These are phyloP conservation scores for Orchestia grillus DNA, from an alignment of 1,140 invertebrate species.

Conservation along the genomic window DNA sequence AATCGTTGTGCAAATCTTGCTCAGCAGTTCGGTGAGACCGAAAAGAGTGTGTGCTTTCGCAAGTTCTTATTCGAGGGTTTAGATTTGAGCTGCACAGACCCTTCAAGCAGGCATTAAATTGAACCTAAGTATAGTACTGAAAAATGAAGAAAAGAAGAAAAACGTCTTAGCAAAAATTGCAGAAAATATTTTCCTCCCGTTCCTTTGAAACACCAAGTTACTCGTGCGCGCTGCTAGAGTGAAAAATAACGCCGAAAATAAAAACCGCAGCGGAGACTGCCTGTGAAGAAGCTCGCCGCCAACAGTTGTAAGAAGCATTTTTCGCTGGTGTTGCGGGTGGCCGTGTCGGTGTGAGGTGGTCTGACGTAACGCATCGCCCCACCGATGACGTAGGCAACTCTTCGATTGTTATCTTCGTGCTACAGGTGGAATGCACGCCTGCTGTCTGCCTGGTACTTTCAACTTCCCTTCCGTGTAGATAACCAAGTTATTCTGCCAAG, in stretches of 20 bases:
- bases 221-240: no score
- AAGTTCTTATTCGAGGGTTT: not conserved
- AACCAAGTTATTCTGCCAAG: not conserved
- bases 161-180: not conserved
- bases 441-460: not conserved
- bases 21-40: not conserved
- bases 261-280: not conserved
- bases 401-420: not conserved
- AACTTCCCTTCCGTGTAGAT: not conserved
- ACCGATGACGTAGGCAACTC: not conserved
- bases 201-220: not conserved
- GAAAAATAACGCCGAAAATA: no score
- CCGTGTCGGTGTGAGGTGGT: not conserved
- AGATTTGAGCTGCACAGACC: not conserved
- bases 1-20: not conserved
- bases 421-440: not conserved
- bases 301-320: not conserved
- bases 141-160: not conserved
- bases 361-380: not conserved
- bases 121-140: not conserved
- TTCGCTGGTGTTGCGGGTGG: not conserved
- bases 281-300: not conserved
- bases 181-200: not conserved
- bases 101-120: not conserved
- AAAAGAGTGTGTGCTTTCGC: not conserved